Evolutionary conservation across 2,797 vertebrate species (phyloP).

Genomic region (Lindbergichthys nudifrons): DNA sequence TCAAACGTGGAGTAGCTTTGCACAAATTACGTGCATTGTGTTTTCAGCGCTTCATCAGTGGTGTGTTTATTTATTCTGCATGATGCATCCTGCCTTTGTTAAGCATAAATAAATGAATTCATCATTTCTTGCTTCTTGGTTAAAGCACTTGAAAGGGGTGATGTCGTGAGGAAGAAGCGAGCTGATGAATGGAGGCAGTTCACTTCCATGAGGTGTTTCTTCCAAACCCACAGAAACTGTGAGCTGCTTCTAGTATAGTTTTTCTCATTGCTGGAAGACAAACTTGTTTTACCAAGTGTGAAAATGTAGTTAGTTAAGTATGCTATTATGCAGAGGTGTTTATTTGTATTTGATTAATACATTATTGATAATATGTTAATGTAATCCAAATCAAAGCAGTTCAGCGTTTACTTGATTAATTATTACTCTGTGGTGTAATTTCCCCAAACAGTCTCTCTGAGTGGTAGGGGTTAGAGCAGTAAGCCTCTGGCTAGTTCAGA

Average conservation of each 20-base stretch:
- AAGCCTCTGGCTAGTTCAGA: constrained; percentile 81
- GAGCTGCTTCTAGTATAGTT: constrained; percentile 53
- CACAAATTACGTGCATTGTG: constrained; percentile 87
- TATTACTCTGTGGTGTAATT: constrained; percentile 79
- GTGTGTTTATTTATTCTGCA: constrained; percentile 80
- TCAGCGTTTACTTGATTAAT: constrained; percentile 82
- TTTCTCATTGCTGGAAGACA: constrained; percentile 40
- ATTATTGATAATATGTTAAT: constrained; percentile 85
- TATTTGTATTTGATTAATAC: constrained; percentile 84
- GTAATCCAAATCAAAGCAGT: constrained; percentile 80
- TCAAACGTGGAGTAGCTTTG: constrained; percentile 85
- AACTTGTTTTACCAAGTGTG: constrained; percentile 42
- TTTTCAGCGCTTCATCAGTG: constrained; percentile 79
- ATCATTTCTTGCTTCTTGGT: constrained; percentile 73
- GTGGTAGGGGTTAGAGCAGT: constrained; percentile 77
- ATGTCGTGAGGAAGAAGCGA: constrained; percentile 75
- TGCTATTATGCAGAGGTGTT: constrained; percentile 77
- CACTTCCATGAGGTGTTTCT: constrained; percentile 60
- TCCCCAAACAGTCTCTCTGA: constrained; percentile 78
- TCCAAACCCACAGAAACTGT: constrained; percentile 56
- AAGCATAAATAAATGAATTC: constrained; percentile 80
- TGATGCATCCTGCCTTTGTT: constrained; percentile 77
- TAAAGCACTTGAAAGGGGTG: constrained; percentile 69
- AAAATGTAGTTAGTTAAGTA: constrained; percentile 73
- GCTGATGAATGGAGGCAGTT: constrained; percentile 78